A percentile compares a stretch with the other conserved stretches of the same genome.
phyloP scores from a whole-genome alignment of 2,888 invertebrate genomes.

The Leucophora obtusa region DNA sequence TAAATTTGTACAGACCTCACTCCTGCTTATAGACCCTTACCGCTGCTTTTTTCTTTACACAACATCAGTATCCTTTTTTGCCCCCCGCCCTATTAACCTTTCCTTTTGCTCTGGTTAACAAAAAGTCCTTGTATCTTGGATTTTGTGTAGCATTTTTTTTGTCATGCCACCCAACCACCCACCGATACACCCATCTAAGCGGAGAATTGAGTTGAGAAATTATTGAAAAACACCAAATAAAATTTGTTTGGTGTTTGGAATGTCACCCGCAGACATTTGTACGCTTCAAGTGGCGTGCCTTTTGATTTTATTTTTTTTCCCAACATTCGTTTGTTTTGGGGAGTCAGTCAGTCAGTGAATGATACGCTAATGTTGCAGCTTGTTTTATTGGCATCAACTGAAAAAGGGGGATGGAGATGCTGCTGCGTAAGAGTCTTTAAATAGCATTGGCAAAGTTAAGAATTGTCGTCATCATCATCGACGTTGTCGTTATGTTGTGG shows the following conservation, averaged over 20 bases:
- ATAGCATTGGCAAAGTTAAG: background rate
- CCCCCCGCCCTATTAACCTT: slow-evolving; percentile 42
- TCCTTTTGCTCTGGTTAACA: slow-evolving; percentile 11
- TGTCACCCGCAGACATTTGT: slow-evolving; percentile 78
- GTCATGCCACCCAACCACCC: slow-evolving; percentile 2
- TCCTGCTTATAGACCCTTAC: background rate
- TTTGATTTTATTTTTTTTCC: slow-evolving; percentile 58
- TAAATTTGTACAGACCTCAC: slow-evolving; percentile 36
- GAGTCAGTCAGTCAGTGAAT: slow-evolving; percentile 44
- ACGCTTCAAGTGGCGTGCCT: slow-evolving; percentile 67
- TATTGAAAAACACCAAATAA: slow-evolving; percentile 74
- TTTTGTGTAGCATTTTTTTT: slow-evolving; percentile 26
- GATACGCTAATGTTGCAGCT: slow-evolving; percentile 66
- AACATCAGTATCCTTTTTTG: slow-evolving; percentile 53
- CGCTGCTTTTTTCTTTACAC: background rate
- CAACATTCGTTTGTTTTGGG: slow-evolving; percentile 58
- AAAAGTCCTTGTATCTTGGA: slow-evolving; percentile 47
- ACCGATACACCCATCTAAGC: slow-evolving; percentile 12
- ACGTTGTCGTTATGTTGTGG: slow-evolving; percentile 43
- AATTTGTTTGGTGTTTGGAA: slow-evolving; percentile 77
- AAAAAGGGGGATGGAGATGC: slow-evolving; percentile 39
- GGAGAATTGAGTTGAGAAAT: slow-evolving; percentile 2
- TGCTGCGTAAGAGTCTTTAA: slow-evolving; percentile 16
- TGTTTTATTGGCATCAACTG: slow-evolving; percentile 61
- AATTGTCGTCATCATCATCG: slow-evolving; percentile 30